These are phyloP conservation scores for Bungarus multicinctus DNA, from an alignment of 2,113 vertebrate species.

Conservation along the genomic window DNA sequence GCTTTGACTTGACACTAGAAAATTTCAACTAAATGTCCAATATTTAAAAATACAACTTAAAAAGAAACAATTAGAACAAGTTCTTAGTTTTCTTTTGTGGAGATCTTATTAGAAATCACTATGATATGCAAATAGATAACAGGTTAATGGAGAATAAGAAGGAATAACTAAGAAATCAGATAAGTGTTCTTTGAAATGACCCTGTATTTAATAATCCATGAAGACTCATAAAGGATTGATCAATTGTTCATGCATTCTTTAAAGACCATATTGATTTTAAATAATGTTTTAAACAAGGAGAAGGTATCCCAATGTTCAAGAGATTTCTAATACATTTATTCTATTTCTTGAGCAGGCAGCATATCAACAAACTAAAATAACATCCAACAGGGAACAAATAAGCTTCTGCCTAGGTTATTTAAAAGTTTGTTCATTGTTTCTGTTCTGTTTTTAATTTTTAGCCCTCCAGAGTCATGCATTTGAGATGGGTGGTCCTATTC, in stretches of 20 bases:
- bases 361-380: neutral
- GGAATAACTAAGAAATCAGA: slow-evolving; percentile 75
- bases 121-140: slow-evolving; percentile 67
- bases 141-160: slow-evolving; percentile 67
- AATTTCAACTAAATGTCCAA: slow-evolving; percentile 40
- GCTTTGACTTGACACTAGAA: neutral
- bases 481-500: neutral
- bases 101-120: slow-evolving; percentile 58
- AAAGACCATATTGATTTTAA: slow-evolving; percentile 39
- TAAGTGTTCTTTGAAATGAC: slow-evolving; percentile 74
- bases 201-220: slow-evolving; percentile 64
- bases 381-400: neutral
- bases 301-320: slow-evolving; percentile 22
- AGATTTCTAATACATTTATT: slow-evolving; percentile 31
- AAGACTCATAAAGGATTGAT: slow-evolving; percentile 68
- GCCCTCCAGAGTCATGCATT: neutral
- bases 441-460: neutral
- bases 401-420: neutral
- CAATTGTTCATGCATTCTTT: slow-evolving; percentile 64
- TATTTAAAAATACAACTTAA: slow-evolving; percentile 34
- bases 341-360: slow-evolving; percentile 54
- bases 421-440: neutral
- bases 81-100: slow-evolving; percentile 58
- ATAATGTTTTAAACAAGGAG: slow-evolving; percentile 57
- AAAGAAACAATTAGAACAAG: slow-evolving; percentile 54